A percentile compares a stretch with the other conserved stretches of the same genome.
These are phyloP conservation scores for Scortum barcoo DNA, from an alignment of 2,113 vertebrate genomes.

Conservation along the genomic window DNA sequence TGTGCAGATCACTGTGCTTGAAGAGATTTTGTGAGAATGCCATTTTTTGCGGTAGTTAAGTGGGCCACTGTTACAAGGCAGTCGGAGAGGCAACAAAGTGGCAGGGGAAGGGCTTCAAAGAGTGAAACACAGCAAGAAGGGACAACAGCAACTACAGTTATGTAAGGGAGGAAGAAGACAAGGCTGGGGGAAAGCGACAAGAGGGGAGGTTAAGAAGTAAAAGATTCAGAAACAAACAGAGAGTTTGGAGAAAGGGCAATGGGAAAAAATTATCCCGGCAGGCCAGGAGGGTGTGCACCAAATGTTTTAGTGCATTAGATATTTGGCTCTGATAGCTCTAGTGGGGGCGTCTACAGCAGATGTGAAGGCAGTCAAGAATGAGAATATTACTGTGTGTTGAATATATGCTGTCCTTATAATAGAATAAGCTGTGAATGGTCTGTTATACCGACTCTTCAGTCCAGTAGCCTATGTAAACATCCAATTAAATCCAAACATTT, in stretches of 20 bases:
- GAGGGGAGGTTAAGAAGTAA: background rate
- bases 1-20: constrained; percentile 8
- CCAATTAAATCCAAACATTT: constrained; percentile 30
- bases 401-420: background rate
- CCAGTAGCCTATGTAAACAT: background rate
- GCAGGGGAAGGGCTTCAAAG: constrained; percentile 38
- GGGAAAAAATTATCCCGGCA: background rate
- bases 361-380: background rate
- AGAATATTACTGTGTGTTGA: background rate
- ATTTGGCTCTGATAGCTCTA: background rate
- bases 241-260: no score
- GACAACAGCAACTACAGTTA: constrained; percentile 10
- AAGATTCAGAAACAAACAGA: background rate
- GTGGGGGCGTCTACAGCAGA: background rate
- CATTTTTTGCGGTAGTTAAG: constrained; percentile 24
- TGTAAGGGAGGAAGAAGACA: background rate
- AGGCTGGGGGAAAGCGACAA: background rate
- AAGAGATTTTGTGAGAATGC: constrained; percentile 14
- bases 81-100: background rate
- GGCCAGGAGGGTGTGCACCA: background rate
- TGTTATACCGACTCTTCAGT: constrained; percentile 2
- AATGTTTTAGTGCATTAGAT: background rate
- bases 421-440: background rate
- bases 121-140: constrained; percentile 31
- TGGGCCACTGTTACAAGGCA: background rate